These are phyloP conservation scores for Electrophaes corylata DNA, from an alignment of 2,888 invertebrate species.

Conservation along the genomic window DNA sequence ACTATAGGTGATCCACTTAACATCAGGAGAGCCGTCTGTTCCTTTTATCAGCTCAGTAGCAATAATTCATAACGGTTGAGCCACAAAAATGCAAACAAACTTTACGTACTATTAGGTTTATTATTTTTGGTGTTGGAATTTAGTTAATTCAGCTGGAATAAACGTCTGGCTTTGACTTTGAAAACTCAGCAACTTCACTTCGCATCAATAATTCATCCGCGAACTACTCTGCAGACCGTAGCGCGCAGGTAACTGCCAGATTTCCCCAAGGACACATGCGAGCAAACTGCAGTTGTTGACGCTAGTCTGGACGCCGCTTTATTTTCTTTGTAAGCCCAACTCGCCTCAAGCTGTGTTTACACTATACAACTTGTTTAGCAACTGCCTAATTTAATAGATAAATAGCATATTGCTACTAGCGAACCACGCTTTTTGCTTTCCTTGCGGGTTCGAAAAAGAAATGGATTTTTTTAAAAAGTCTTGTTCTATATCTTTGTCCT, in stretches of 20 bases:
- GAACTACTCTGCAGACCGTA: constrained; percentile 25
- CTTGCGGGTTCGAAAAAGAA: too few relatives aligned
- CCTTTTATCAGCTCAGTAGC: too few relatives aligned
- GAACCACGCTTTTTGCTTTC: too few relatives aligned
- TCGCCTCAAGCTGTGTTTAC: constrained; percentile 6
- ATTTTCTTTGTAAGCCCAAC: constrained; percentile 37
- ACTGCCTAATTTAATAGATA: too few relatives aligned
- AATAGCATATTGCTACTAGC: too few relatives aligned
- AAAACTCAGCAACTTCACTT: constrained; percentile 7
- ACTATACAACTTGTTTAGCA: neutral
- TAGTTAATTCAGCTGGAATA: neutral
- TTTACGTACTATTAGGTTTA: too few relatives aligned
- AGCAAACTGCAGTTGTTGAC: constrained; percentile 45
- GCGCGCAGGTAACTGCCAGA: constrained; percentile 39
- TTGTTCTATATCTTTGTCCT: too few relatives aligned
- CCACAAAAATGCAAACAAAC: too few relatives aligned
- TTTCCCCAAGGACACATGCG: constrained; percentile 43
- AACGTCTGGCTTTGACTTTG: constrained; percentile 5
- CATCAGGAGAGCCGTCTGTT: too few relatives aligned
- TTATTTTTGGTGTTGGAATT: neutral
- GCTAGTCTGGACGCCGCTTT: constrained; percentile 40
- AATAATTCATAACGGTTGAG: too few relatives aligned
- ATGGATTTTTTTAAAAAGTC: too few relatives aligned
- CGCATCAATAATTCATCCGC: constrained; percentile 16
- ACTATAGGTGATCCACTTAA: too few relatives aligned